phyloP scores from a whole-genome alignment of 1,140 invertebrate species.

The Hylyphantes graminicola region DNA sequence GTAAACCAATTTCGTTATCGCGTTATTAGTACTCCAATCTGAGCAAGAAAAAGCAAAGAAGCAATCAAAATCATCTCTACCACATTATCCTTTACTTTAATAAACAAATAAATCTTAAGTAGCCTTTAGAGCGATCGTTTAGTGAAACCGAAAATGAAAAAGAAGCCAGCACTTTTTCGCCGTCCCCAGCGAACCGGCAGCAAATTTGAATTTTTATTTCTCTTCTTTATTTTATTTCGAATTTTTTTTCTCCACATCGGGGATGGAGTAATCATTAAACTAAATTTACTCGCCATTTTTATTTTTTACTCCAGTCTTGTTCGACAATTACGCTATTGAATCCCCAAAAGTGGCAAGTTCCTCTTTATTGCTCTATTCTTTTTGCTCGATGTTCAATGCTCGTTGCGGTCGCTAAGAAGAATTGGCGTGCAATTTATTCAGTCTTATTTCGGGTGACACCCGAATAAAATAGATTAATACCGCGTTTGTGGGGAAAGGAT shows the following conservation, averaged over 20 bases:
- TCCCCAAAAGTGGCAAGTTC: conserved; percentile 22
- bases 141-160: conserved; percentile 35
- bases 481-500: too few relatives aligned
- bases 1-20: conserved; percentile 19
- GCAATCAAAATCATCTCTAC: conserved; percentile 1
- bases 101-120: conserved; percentile 39
- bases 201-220: conserved; percentile 32
- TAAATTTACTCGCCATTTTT: conserved; percentile 20
- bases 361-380: conserved; percentile 24
- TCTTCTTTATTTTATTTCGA: conserved; percentile 2
- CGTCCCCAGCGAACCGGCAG: conserved; percentile 24
- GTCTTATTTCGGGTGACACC: neutral
- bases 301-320: conserved; percentile 1
- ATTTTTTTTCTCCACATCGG: neutral
- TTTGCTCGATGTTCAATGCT: conserved; percentile 5
- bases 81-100: conserved; percentile 28
- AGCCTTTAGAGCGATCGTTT: neutral
- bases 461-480: conserved; percentile 4
- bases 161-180: conserved; percentile 21
- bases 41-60: neutral
- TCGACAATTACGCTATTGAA: conserved; percentile 5
- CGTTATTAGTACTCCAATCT: conserved; percentile 13
- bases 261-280: conserved; percentile 24
- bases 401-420: conserved; percentile 3
- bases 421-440: neutral